A percentile compares a stretch with the other conserved stretches of the same genome.
Evolutionary conservation across 1,140 invertebrate species (phyloP).

Genomic region (Sinella curviseta): DNA sequence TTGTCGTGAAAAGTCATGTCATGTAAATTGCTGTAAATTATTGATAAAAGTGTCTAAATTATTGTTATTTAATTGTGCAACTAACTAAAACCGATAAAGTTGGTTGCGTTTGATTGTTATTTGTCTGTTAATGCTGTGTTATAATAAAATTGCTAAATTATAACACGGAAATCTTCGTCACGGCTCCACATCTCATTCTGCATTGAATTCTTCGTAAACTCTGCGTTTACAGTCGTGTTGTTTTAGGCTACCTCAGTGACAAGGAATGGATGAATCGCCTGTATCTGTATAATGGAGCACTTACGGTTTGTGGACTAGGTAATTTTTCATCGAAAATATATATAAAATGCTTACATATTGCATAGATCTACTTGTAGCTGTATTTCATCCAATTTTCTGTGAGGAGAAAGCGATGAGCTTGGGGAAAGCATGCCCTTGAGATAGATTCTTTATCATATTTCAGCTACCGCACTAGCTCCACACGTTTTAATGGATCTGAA

Average conservation of each 20-base stretch:
- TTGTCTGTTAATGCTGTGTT: too few species aligned
- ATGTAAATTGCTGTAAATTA: too few species aligned
- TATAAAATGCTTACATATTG: background rate
- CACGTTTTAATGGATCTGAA: slow-evolving; percentile 67
- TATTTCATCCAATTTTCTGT: background rate
- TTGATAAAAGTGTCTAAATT: too few species aligned
- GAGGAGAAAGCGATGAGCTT: background rate
- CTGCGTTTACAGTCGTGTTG: slow-evolving; percentile 68
- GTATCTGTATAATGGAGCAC: slow-evolving; percentile 80
- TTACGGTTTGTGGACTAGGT: slow-evolving; percentile 81
- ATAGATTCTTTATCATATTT: background rate
- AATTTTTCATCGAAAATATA: slow-evolving; percentile 54
- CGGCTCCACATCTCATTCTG: too few species aligned
- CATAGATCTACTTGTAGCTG: background rate
- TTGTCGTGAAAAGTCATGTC: too few species aligned
- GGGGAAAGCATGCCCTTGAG: background rate
- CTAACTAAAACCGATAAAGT: too few species aligned
- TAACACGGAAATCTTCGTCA: too few species aligned
- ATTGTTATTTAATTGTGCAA: too few species aligned
- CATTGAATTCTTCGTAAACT: too few species aligned
- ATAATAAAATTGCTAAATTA: too few species aligned
- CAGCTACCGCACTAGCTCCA: slow-evolving; percentile 77
- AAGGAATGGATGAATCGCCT: slow-evolving; percentile 84
- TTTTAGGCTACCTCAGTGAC: slow-evolving; percentile 81
- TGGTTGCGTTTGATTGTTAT: too few species aligned